Percentiles rank a stretch among this genome's conserved stretches.
phyloP scores from a whole-genome alignment of 2,888 invertebrate species.

The Trachelus tabidus region DNA sequence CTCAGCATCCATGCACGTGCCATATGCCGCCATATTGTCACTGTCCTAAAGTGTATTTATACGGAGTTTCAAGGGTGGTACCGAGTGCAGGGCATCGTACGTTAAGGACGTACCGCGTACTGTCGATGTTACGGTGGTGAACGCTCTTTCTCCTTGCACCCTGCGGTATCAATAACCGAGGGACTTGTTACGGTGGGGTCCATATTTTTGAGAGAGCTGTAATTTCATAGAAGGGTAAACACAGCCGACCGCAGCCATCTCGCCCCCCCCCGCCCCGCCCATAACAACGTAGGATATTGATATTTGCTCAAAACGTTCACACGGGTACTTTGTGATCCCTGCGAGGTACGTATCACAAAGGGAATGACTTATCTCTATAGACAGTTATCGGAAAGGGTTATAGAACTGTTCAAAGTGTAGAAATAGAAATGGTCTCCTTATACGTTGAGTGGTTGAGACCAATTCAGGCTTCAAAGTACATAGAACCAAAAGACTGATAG shows the following conservation, averaged over 20 bases:
- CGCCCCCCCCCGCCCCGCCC: neutral
- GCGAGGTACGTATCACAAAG: neutral
- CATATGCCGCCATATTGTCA: constrained; percentile 25
- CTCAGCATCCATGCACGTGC: neutral
- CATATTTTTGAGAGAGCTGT: neutral
- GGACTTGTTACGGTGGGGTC: neutral
- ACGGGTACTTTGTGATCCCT: neutral
- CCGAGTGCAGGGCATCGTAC: neutral
- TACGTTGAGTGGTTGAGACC: neutral
- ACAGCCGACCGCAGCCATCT: neutral
- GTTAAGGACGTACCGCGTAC: neutral
- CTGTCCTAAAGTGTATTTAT: constrained; percentile 28
- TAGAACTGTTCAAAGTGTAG: neutral
- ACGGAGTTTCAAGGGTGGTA: constrained; percentile 2
- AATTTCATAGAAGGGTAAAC: neutral
- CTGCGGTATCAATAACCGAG: neutral
- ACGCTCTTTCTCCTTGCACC: neutral
- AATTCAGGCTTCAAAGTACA: neutral
- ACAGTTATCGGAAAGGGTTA: neutral
- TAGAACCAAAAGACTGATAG: neutral
- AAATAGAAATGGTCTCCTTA: neutral
- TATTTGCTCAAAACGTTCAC: neutral
- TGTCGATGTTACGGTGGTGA: neutral
- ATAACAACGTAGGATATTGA: neutral
- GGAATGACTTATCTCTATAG: neutral